Conservation (phyloP, 2,113 vertebrate species). For the Cryptotis parvus region DNA sequence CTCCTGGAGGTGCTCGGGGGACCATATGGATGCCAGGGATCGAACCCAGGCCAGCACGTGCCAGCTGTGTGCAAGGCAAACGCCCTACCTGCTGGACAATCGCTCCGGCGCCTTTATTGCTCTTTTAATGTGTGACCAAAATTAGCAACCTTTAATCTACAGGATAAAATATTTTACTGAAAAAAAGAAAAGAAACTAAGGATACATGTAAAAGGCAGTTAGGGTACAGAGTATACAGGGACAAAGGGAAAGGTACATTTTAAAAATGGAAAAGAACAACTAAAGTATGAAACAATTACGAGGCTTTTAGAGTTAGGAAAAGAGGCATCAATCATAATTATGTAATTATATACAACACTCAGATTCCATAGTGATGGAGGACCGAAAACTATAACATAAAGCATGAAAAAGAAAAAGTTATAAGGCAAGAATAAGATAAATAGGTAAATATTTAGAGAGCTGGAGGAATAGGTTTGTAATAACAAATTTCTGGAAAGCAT, state of each 20-base stretch:
- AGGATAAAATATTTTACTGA: neutral
- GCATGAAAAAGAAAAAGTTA: neutral
- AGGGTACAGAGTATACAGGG: neutral
- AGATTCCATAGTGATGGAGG: constrained; percentile 3
- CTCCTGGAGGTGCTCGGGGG: too few species aligned
- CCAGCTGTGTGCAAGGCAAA: too few species aligned
- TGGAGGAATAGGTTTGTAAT: neutral
- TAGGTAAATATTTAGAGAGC: constrained; percentile 37
- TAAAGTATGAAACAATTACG: neutral
- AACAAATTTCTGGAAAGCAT: neutral
- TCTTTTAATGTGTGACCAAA: neutral
- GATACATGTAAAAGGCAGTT: constrained; percentile 7
- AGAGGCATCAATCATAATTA: constrained; percentile 8
- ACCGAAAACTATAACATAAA: constrained; percentile 23
- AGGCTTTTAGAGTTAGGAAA: constrained; percentile 12
- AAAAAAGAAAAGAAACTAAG: neutral
- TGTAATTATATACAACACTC: neutral
- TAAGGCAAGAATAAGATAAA: constrained; percentile 11
- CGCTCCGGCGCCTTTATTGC: too few species aligned
- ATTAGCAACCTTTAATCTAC: constrained; percentile 15
- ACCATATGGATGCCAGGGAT: too few species aligned
- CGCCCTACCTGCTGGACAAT: too few species aligned
- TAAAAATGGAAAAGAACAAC: neutral
- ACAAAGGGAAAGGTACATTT: neutral
- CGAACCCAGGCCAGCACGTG: too few species aligned